phyloP scores from a whole-genome alignment of 2,113 vertebrate species.

The Cathartes aura region DNA sequence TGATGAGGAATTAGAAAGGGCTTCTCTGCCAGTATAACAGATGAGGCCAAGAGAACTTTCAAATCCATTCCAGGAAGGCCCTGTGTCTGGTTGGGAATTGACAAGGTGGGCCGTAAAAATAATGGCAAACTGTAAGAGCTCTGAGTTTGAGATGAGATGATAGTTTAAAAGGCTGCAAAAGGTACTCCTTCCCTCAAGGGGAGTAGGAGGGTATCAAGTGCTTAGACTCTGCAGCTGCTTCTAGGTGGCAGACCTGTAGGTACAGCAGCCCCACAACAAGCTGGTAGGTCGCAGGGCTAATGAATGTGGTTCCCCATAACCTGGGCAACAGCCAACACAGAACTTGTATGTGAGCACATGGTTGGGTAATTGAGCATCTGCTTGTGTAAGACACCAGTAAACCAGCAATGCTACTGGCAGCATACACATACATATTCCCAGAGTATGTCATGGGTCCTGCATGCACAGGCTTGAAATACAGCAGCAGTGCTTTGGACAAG shows the following conservation, averaged over 20 bases:
- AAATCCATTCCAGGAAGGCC: neutral
- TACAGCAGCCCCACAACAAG: neutral
- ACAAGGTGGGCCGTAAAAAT: neutral
- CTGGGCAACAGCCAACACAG: neutral
- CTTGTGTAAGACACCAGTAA: neutral
- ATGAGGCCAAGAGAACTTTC: neutral
- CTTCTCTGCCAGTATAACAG: neutral
- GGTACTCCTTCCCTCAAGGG: too few relatives aligned
- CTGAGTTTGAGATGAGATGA: neutral
- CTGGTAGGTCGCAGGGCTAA: neutral
- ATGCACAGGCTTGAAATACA: neutral
- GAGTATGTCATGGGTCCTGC: rapidly evolving
- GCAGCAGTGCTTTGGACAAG: neutral
- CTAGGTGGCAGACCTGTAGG: neutral
- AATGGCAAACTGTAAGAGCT: neutral
- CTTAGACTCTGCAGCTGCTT: neutral
- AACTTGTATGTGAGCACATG: rapidly evolving
- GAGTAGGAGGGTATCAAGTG: neutral
- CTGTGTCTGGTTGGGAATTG: rapidly evolving
- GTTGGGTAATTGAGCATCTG: too few relatives aligned
- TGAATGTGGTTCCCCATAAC: rapidly evolving
- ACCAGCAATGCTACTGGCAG: neutral
- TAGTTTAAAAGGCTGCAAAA: neutral
- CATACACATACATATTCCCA: rapidly evolving
- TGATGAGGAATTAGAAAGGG: too few relatives aligned